Percentiles rank a stretch among this genome's conserved stretches.
Evolutionary conservation across 2,797 vertebrate genomes (phyloP).

Genomic region (Protonibea diacanthus): DNA sequence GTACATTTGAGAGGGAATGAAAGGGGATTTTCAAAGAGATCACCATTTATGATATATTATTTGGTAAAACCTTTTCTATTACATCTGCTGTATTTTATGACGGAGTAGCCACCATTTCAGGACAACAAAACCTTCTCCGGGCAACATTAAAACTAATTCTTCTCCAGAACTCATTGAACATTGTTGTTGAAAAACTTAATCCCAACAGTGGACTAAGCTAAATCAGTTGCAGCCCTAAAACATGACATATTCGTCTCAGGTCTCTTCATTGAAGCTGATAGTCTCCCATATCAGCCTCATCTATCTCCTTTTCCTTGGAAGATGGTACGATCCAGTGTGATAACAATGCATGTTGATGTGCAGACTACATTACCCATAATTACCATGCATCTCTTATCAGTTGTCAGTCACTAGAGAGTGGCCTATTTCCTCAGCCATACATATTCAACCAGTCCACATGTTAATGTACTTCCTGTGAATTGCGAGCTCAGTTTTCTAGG

Average conservation of each 20-base stretch:
- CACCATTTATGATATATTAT: constrained; percentile 44
- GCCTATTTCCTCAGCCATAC: constrained; percentile 21
- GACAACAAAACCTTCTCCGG: not conserved
- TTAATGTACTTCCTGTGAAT: constrained; percentile 54
- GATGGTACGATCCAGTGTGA: constrained; percentile 45
- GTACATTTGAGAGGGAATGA: constrained; percentile 48
- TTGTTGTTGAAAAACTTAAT: constrained; percentile 4
- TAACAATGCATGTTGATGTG: constrained; percentile 45
- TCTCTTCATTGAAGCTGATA: constrained; percentile 45
- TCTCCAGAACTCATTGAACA: too few relatives aligned
- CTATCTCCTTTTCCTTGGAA: constrained; percentile 61
- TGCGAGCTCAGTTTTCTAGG: constrained; percentile 47
- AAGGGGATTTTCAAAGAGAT: constrained; percentile 33
- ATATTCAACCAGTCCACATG: constrained; percentile 40
- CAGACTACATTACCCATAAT: constrained; percentile 75
- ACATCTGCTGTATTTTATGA: not conserved
- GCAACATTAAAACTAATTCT: constrained; percentile 1
- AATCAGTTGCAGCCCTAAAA: constrained; percentile 38
- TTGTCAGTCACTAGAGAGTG: constrained; percentile 57
- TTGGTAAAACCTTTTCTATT: constrained; percentile 9
- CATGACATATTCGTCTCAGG: constrained; percentile 40
- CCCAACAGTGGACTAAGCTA: constrained; percentile 9
- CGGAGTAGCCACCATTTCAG: not conserved
- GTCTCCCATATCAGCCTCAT: constrained; percentile 57
- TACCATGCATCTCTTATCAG: constrained; percentile 63